Evolutionary conservation across 2,888 invertebrate species (phyloP), one percentile per base, ranked within the genome.

Genomic region (Crocallis elinguaria): DNA sequence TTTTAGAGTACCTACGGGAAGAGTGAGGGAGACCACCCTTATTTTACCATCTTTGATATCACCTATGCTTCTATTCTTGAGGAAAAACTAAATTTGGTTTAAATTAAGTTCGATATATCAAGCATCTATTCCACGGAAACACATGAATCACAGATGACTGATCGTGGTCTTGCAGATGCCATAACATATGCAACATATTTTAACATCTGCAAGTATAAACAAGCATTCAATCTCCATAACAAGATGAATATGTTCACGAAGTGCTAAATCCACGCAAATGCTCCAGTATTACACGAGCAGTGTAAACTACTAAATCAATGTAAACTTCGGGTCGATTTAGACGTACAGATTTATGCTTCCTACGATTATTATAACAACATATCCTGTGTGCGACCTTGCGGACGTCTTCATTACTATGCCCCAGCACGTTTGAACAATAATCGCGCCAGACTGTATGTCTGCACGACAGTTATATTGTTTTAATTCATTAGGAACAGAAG

Each of bases 331-430:
- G 37, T 14, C 3, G 25, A 17, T 35, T 39, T 3, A 17, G n/a
- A 33, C 30, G 21, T 38, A 11, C 19, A 42, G 16, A 42, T 37
- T 42, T 38, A 37, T 29, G 32, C 44, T 19, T 46, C 49, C 49
- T 42, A 39, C 49, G 19, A 13, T 25, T 45, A 27, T 25, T 38
- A 39, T 39, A 36, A 39, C 21, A 37, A 9, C 49, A 25, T 41
- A 48, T 56, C 48, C 43, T 36, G 46, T 12, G 50, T n/a, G 19
- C 41, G 32, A 19, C 50, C 51, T 50, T 46, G 50, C 23, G 6
- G 7, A 16, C 11, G 27, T 33, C 25, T 42, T 42, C 38, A 38
- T 46, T 42, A n/a, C 16, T 50, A 55, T 55, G 21, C 36, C 8
- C 13, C 12, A 12, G 38, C 29, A 36, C 36, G 44, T 36, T 37